These are phyloP conservation scores for Coranthus polyacanthus DNA, from an alignment of 2,797 vertebrate species.

Conservation along the genomic window DNA sequence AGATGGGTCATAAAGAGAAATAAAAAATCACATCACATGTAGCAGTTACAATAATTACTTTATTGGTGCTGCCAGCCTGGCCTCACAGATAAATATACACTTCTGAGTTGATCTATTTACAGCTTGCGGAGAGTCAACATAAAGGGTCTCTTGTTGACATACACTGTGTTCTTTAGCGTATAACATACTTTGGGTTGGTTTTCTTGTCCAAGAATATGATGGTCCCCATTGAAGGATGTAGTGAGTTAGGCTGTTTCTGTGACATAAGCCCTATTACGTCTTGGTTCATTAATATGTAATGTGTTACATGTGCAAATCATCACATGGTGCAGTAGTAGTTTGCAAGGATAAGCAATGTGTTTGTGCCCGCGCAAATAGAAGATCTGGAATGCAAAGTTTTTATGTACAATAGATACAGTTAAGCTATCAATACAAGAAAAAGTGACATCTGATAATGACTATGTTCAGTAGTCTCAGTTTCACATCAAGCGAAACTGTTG, in stretches of 20 bases:
- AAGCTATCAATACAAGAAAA: conserved; percentile 65
- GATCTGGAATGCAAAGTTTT: conserved; percentile 52
- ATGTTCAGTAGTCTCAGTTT: conserved; percentile 59
- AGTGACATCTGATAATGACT: conserved; percentile 69
- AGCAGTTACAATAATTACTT: conserved; percentile 78
- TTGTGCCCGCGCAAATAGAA: conserved; percentile 41
- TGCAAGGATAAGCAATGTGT: conserved; percentile 42
- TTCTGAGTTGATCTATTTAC: conserved; percentile 76
- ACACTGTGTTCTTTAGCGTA: conserved; percentile 62
- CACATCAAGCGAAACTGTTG: conserved; percentile 40
- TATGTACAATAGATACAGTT: conserved; percentile 70
- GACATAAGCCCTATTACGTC: conserved; percentile 69
- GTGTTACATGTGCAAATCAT: conserved; percentile 67
- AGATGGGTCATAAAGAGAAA: conserved; percentile 1
- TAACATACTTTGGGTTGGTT: conserved; percentile 69
- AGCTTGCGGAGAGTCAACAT: conserved; percentile 62
- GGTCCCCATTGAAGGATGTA: conserved; percentile 68
- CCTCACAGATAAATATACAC: conserved; percentile 78
- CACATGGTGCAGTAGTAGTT: conserved; percentile 53
- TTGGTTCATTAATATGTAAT: conserved; percentile 57
- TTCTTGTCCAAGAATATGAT: conserved; percentile 55
- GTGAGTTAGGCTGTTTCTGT: conserved; percentile 50
- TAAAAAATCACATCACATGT: conserved; percentile 1
- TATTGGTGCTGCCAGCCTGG: conserved; percentile 72
- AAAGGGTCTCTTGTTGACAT: conserved; percentile 50